Percentiles rank a stretch among this genome's conserved stretches.
Conservation (phyloP, 2,888 invertebrate species). For the Caenorhabditis panamensis region DNA sequence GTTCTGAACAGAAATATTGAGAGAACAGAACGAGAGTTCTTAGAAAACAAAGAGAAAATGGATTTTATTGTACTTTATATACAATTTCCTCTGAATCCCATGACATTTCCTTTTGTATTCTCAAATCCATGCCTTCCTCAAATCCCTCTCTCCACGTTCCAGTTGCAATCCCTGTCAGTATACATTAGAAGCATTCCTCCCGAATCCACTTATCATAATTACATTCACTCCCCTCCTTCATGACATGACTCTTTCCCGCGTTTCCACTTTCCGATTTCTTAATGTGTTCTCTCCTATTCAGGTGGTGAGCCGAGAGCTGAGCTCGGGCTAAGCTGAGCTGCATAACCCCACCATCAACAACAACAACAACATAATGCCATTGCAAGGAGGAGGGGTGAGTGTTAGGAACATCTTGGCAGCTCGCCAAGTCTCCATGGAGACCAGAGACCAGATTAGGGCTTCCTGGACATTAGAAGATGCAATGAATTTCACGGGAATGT, state of each 20-base stretch:
- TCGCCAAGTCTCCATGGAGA: too few relatives aligned
- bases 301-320: background rate
- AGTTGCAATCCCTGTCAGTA: background rate
- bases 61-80: too few relatives aligned
- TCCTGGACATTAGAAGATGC: too few relatives aligned
- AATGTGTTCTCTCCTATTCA: background rate
- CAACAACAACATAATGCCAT: slow-evolving; percentile 2
- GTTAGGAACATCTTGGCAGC: background rate
- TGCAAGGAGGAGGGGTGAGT: background rate
- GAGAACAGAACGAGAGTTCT: too few relatives aligned
- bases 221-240: background rate
- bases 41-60: too few relatives aligned
- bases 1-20: too few relatives aligned
- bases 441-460: too few relatives aligned
- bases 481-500: too few relatives aligned
- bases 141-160: background rate
- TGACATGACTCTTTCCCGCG: background rate
- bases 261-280: background rate
- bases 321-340: too few relatives aligned
- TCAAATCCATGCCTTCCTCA: background rate
- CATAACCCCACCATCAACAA: background rate
- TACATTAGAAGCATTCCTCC: background rate
- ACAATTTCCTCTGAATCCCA: too few relatives aligned
- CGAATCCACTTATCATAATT: slow-evolving; percentile 14
- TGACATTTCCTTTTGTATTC: background rate